phyloP scores from a whole-genome alignment of 2,888 invertebrate species.

The Eupithecia dodoneata region DNA sequence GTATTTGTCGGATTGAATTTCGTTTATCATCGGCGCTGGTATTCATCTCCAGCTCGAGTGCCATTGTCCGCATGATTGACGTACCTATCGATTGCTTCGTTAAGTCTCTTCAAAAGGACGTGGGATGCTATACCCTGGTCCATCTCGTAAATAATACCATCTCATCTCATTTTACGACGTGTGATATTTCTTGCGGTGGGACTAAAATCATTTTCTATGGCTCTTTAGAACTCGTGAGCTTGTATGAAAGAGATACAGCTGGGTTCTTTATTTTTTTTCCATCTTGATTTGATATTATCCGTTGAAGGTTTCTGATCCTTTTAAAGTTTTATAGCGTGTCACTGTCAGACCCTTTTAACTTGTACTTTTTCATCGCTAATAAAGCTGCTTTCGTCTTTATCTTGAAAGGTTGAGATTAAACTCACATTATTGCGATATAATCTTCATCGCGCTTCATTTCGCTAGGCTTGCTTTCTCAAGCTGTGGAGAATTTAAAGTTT shows the following conservation, averaged over 20 bases:
- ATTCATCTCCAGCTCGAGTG: conserved; percentile 33
- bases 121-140: conserved; percentile 48
- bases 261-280: conserved; percentile 35
- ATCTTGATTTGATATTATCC: conserved; percentile 39
- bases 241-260: conserved; percentile 46
- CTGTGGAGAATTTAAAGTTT: conserved; percentile 50
- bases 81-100: conserved; percentile 63
- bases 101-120: conserved; percentile 66
- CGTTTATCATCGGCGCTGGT: conserved; percentile 22
- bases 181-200: conserved; percentile 64
- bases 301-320: conserved; percentile 40
- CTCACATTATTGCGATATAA: conserved; percentile 2
- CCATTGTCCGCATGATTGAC: conserved; percentile 71
- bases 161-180: conserved; percentile 66
- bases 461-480: conserved; percentile 49
- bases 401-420: conserved; percentile 27
- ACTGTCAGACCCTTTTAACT: conserved; percentile 42
- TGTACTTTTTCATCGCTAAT: conserved; percentile 29
- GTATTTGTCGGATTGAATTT: conserved; percentile 32
- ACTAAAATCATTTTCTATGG: conserved; percentile 54
- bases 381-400: conserved; percentile 34
- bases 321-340: conserved; percentile 45
- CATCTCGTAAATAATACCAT: conserved; percentile 58
- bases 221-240: conserved; percentile 43
- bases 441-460: conserved; percentile 2